Percentiles rank a stretch among this genome's conserved stretches.
Conservation (phyloP, 2,888 invertebrate genomes). For the Synanthedon formicaeformis region DNA sequence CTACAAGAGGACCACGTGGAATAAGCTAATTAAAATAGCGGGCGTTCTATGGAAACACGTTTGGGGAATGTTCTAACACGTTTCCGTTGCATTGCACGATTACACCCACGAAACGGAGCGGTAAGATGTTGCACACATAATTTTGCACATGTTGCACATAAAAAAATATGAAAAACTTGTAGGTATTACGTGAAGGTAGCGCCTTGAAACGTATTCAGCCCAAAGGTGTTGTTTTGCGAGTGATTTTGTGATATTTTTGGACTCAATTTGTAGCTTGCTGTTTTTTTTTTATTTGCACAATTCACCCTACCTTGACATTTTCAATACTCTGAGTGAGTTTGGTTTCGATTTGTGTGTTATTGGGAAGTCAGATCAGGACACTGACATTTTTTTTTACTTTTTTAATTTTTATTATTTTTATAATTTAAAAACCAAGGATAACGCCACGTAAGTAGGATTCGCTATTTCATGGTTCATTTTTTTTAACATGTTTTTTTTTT, state of each 20-base stretch:
- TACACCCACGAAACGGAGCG: too few relatives aligned
- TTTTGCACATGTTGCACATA: too few relatives aligned
- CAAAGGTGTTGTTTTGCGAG: constrained; percentile 61
- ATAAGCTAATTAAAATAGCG: too few relatives aligned
- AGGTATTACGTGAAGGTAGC: too few relatives aligned
- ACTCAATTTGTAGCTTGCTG: constrained; percentile 54
- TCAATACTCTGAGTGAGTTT: constrained; percentile 54
- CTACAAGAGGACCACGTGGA: too few relatives aligned
- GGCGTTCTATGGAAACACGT: too few relatives aligned
- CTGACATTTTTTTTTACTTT: constrained; percentile 28
- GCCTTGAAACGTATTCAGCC: constrained; percentile 25
- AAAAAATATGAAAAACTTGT: too few relatives aligned
- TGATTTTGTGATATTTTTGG: constrained; percentile 50
- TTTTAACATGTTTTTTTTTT: constrained; percentile 29
- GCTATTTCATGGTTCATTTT: constrained; percentile 19
- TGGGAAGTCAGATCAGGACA: constrained; percentile 45
- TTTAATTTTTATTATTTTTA: constrained; percentile 15
- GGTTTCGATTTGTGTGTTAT: constrained; percentile 30
- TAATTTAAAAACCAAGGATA: constrained; percentile 38
- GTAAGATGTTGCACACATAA: too few relatives aligned
- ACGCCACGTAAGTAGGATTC: constrained; percentile 45
- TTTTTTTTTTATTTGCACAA: constrained; percentile 50
- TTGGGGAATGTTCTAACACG: too few relatives aligned
- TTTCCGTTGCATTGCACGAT: too few relatives aligned
- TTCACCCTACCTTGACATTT: constrained; percentile 66